Conservation (phyloP, 2,797 vertebrate genomes). For the Falco rusticolus region DNA sequence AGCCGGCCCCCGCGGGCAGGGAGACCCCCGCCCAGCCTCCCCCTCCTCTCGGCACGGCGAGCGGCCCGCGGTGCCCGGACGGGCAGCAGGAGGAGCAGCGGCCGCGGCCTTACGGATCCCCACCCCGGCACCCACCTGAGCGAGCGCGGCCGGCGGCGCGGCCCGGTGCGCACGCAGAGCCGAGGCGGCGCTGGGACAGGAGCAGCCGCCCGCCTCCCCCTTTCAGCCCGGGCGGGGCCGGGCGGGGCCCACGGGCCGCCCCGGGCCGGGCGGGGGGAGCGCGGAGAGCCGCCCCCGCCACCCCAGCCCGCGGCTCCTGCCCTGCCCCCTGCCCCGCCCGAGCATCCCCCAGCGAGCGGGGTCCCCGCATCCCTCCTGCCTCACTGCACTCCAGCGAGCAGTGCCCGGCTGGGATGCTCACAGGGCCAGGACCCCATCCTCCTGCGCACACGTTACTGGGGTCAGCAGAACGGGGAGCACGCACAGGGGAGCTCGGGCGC, state of each 20-base stretch:
- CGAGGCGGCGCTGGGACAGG: background rate
- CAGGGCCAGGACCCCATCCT: background rate
- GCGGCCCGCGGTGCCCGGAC: too few species aligned
- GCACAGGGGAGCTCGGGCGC: fast-evolving
- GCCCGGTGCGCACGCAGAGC: background rate
- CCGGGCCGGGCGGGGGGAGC: too few species aligned
- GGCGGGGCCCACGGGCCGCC: background rate
- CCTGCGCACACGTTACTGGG: background rate
- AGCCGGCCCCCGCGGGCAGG: too few species aligned
- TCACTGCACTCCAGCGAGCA: background rate
- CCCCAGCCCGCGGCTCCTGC: too few species aligned
- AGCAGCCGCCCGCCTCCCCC: background rate
- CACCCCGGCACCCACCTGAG: background rate
- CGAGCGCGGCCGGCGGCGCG: background rate
- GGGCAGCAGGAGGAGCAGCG: too few species aligned
- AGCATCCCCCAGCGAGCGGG: too few species aligned
- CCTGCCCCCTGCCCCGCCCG: too few species aligned
- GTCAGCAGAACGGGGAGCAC: background rate
- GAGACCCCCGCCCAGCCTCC: too few species aligned
- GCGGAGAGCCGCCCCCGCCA: background rate
- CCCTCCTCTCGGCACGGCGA: too few species aligned
- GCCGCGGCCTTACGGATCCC: too few species aligned
- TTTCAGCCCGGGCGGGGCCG: background rate
- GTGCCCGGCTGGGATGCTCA: fast-evolving
- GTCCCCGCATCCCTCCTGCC: background rate